Conservation (phyloP, 1,140 invertebrate species). For the Panonychus citri region DNA sequence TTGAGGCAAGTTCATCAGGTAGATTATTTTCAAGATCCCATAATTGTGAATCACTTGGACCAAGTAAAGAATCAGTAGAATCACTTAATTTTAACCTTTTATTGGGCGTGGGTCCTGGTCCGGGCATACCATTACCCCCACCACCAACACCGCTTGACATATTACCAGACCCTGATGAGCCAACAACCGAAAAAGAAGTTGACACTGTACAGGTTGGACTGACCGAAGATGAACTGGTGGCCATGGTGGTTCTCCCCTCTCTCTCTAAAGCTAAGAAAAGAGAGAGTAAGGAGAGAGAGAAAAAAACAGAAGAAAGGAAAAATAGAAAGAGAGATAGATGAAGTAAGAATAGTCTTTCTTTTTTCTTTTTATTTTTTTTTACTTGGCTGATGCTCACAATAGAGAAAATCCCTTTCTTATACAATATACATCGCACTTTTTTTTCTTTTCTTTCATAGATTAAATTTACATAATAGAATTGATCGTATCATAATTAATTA, state of each 20-base stretch:
- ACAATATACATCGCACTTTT: too few species aligned
- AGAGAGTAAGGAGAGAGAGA: not conserved
- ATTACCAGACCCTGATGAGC: not conserved
- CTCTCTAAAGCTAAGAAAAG: not conserved
- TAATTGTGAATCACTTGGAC: not conserved
- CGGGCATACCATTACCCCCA: not conserved
- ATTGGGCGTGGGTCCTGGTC: slow-evolving; percentile 2
- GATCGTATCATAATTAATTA: too few species aligned
- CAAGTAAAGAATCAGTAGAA: slow-evolving; percentile 6
- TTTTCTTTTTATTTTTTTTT: too few species aligned
- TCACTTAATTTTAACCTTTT: slow-evolving; percentile 11
- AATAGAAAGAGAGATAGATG: too few species aligned
- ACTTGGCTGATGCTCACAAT: too few species aligned
- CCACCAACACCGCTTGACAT: not conserved
- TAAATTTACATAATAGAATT: too few species aligned
- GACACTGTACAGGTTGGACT: not conserved
- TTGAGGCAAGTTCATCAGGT: slow-evolving; percentile 11
- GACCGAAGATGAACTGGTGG: not conserved
- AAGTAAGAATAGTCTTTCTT: too few species aligned
- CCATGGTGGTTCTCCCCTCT: not conserved
- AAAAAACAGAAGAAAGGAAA: too few species aligned
- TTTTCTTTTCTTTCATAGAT: too few species aligned
- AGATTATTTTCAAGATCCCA: slow-evolving; percentile 7
- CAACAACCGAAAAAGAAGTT: not conserved
- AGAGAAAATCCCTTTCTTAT: too few species aligned